Evolutionary conservation across 2,888 invertebrate genomes (phyloP), one percentile per base, ranked within the genome.

Genomic region (Embidobia sp.): DNA sequence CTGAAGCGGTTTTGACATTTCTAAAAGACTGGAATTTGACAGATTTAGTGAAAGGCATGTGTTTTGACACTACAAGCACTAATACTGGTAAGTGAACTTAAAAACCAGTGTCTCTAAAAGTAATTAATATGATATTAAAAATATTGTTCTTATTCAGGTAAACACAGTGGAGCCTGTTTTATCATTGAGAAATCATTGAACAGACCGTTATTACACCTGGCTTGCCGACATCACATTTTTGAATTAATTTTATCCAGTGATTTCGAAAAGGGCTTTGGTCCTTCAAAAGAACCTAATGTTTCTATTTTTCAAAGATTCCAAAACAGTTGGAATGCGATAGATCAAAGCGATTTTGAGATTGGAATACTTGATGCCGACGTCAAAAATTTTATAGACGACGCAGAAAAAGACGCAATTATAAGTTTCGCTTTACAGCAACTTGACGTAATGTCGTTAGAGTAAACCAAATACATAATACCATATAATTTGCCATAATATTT

Each of bases 171-270:
- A 13, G 8, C 53, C 22, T 35, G 35, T 13, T 8, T 7, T 26
- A 5, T 53, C 1, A 33, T 53, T 15, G 22, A 53, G 37, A 3
- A 35, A 10, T n/a, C 11, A 37, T n/a, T 53, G 3, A 19, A 37
- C 1, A 13, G 37, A 13, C 1, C 33, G 6, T 15, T 53, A 7
- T 15, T 53, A 22, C 4, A 15, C 1, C 11, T 53, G 8, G 22
- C 53, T 8, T 53, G 53, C 13, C 35, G 53, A 1, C 53, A 53
- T 15, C 53, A 53, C 15, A 19, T 53, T 15, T 15, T 26, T 2
- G 53, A 53, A 53, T 19, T 53, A 8, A 3, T 53, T n/a, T 26
- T 35, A 26, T 7, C 35, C 2, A 2, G 15, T 13, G 26, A n/a
- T 18, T 53, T 53, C 26, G n/a, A 5, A 8, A 19, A 26, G 3